Conservation (phyloP, 2,113 vertebrate genomes). For the Barnardius zonarius region DNA sequence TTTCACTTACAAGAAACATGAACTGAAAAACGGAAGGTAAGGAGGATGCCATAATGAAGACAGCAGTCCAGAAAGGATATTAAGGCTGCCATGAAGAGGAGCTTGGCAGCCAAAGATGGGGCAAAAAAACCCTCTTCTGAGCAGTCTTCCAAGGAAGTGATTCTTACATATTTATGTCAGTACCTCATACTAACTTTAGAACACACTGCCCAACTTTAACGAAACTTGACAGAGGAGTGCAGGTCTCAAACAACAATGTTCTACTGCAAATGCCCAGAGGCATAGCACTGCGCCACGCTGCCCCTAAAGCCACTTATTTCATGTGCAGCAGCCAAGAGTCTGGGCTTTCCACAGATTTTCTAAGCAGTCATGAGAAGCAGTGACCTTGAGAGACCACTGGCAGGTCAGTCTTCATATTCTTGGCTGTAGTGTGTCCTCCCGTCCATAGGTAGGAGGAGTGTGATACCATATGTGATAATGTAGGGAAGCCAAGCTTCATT, state of each 20-base stretch:
- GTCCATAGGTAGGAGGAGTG: background rate
- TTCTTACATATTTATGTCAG: background rate
- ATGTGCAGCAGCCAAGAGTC: background rate
- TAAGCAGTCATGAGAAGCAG: background rate
- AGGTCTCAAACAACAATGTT: background rate
- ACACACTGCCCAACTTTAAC: background rate
- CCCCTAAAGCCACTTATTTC: background rate
- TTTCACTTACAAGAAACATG: background rate
- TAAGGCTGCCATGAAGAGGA: background rate
- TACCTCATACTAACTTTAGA: background rate
- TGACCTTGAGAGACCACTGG: background rate
- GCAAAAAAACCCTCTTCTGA: background rate
- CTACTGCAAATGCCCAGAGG: background rate
- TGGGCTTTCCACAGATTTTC: background rate
- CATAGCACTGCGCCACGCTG: rapidly evolving
- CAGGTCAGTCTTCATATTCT: background rate
- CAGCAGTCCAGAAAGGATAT: background rate
- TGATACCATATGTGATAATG: background rate
- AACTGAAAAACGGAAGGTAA: background rate
- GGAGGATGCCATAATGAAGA: background rate
- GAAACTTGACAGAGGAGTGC: background rate
- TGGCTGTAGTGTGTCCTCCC: background rate
- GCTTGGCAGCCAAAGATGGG: background rate
- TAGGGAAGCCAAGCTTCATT: background rate
- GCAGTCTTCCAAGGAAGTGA: background rate